These are phyloP conservation scores for Mnemiopsis leidyi DNA, from an alignment of 37 sponge, comb jelly and placozoan genomes.

Conservation along the genomic window DNA sequence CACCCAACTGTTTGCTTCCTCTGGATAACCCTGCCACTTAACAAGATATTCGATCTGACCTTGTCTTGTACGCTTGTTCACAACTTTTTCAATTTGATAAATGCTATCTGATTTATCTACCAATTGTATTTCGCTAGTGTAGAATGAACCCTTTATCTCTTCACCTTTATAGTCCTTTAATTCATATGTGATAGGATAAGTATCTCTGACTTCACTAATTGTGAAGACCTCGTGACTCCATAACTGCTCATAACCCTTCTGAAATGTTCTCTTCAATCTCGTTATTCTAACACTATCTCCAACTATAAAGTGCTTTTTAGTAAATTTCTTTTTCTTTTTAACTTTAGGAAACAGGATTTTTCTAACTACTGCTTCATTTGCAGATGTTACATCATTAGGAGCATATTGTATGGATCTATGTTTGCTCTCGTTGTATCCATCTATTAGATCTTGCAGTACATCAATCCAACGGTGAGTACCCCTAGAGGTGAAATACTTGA, in stretches of 20 bases:
- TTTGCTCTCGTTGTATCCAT: not conserved
- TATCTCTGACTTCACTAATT: not conserved
- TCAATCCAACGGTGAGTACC: constrained; percentile 28
- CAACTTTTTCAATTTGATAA: not conserved
- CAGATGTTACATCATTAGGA: not conserved
- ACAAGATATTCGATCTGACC: constrained; percentile 4
- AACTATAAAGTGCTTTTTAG: not conserved
- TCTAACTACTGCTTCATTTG: constrained; percentile 2
- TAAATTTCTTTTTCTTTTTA: not conserved
- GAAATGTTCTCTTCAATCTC: not conserved
- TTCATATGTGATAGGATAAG: constrained; percentile 24
- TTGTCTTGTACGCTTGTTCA: not conserved
- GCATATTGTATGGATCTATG: not conserved
- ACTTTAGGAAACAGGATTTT: not conserved
- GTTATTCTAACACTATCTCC: constrained; percentile 24
- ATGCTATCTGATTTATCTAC: constrained; percentile 28
- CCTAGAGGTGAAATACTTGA: not conserved
- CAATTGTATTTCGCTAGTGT: not conserved
- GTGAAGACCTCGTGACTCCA: not conserved
- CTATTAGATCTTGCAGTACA: not conserved
- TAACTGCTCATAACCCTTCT: constrained; percentile 3
- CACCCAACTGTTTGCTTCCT: not conserved
- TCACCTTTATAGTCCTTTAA: not conserved
- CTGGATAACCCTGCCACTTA: constrained; percentile 33
- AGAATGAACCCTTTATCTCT: not conserved